A percentile compares a stretch with the other conserved stretches of the same genome.
Evolutionary conservation across 1,140 invertebrate genomes (phyloP).

Genomic region (Nilaparvata lugens): DNA sequence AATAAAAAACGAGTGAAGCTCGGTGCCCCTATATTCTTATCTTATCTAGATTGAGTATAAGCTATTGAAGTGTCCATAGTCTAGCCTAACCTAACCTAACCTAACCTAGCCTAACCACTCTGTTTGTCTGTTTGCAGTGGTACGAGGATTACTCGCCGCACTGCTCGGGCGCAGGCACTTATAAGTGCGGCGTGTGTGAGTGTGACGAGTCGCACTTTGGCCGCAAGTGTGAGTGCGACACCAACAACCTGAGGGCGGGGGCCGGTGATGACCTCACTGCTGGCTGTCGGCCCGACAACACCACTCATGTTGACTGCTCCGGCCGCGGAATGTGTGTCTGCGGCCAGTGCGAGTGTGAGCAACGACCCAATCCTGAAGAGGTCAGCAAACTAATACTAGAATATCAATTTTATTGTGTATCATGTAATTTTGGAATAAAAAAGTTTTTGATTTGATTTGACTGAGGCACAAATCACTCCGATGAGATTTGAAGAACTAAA

Average conservation of each 20-base stretch:
- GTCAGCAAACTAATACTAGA: no score
- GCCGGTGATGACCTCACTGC: conserved; percentile 40
- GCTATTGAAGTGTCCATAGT: no score
- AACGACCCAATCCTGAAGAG: conserved; percentile 42
- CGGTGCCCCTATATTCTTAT: no score
- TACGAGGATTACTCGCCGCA: conserved; percentile 41
- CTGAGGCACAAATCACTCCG: no score
- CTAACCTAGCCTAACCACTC: no score
- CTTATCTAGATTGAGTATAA: no score
- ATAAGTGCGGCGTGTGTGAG: conserved; percentile 81
- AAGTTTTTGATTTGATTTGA: no score
- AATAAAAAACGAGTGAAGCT: no score
- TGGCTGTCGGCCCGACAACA: conserved; percentile 65
- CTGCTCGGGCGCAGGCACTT: conserved; percentile 57
- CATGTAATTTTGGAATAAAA: no score
- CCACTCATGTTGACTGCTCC: conserved; percentile 57
- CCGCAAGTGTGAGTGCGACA: conserved; percentile 76
- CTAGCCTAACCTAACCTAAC: no score
- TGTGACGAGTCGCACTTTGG: conserved; percentile 73
- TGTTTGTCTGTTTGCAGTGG: conserved; percentile 23
- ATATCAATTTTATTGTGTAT: no score
- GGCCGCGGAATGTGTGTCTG: conserved; percentile 71
- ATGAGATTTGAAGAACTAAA: no score
- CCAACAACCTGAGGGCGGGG: conserved; percentile 34
- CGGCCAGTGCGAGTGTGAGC: conserved; percentile 67